Evolutionary conservation across 2,888 invertebrate genomes (phyloP).

Genomic region (Coelinius sp.): DNA sequence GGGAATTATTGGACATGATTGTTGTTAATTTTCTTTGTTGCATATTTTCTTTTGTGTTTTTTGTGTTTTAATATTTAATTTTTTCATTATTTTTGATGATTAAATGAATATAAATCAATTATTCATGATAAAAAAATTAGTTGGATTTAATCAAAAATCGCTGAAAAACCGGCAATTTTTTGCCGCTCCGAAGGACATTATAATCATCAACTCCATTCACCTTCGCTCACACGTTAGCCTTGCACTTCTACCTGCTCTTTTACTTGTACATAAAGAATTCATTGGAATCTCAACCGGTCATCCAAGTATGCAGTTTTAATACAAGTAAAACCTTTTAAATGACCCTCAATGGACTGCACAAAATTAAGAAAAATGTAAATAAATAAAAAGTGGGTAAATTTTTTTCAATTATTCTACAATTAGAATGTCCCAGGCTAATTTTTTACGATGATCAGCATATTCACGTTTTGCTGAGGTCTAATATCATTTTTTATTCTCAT

Average conservation of each 20-base stretch:
- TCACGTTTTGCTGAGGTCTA: too few relatives aligned
- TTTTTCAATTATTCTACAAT: too few relatives aligned
- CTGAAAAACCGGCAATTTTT: neutral
- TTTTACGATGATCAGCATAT: too few relatives aligned
- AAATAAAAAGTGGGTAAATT: neutral
- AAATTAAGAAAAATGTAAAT: neutral
- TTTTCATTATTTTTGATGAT: too few relatives aligned
- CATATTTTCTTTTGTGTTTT: too few relatives aligned
- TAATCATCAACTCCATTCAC: neutral
- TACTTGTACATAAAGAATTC: neutral
- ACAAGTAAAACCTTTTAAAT: too few relatives aligned
- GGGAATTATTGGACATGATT: too few relatives aligned
- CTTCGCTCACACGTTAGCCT: constrained; percentile 3
- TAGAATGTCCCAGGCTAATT: too few relatives aligned
- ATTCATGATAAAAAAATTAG: neutral
- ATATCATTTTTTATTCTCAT: too few relatives aligned
- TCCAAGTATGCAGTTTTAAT: neutral
- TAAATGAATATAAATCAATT: too few relatives aligned
- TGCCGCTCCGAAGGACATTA: neutral
- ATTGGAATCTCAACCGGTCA: neutral
- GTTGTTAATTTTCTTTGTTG: too few relatives aligned
- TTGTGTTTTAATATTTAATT: neutral
- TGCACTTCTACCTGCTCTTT: neutral
- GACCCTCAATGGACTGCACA: too few relatives aligned
- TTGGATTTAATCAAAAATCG: neutral